Percentiles rank a stretch among this genome's conserved stretches.
Conservation (phyloP, 2,113 vertebrate species). For the Erinaceus europaeus region DNA sequence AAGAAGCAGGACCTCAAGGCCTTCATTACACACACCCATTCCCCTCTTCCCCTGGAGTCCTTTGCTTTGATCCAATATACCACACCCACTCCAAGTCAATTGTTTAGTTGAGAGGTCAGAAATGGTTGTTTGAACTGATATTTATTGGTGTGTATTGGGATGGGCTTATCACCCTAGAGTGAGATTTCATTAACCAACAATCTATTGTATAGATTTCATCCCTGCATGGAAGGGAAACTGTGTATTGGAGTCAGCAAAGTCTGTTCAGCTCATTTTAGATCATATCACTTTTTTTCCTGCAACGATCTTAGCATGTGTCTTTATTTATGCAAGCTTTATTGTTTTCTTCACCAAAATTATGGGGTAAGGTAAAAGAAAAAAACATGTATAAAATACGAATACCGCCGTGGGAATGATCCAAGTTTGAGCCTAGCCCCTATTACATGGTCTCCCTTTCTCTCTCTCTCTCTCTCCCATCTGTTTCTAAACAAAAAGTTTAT, state of each 20-base stretch:
- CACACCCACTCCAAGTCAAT: no score
- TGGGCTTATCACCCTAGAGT: neutral
- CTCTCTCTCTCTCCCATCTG: neutral
- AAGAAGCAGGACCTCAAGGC: no score
- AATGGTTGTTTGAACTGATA: neutral
- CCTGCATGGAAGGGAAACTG: neutral
- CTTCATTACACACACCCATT: no score
- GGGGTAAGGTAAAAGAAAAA: no score
- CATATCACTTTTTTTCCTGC: conserved; percentile 20
- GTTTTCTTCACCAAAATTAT: neutral
- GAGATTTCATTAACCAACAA: neutral
- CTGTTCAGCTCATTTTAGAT: neutral
- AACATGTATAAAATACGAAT: no score
- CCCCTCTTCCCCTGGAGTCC: no score
- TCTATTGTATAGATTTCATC: neutral
- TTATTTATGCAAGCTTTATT: neutral
- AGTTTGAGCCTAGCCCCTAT: neutral
- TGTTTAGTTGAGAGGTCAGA: no score
- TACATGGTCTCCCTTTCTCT: neutral
- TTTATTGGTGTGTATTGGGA: neutral
- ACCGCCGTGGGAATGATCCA: no score
- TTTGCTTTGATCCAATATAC: no score
- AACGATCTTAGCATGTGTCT: neutral
- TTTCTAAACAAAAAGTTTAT: neutral
- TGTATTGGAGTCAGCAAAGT: neutral